Percentiles rank a stretch among this genome's conserved stretches.
phyloP scores from a whole-genome alignment of 2,888 invertebrate genomes.

The Drosophila trichaetosa region DNA sequence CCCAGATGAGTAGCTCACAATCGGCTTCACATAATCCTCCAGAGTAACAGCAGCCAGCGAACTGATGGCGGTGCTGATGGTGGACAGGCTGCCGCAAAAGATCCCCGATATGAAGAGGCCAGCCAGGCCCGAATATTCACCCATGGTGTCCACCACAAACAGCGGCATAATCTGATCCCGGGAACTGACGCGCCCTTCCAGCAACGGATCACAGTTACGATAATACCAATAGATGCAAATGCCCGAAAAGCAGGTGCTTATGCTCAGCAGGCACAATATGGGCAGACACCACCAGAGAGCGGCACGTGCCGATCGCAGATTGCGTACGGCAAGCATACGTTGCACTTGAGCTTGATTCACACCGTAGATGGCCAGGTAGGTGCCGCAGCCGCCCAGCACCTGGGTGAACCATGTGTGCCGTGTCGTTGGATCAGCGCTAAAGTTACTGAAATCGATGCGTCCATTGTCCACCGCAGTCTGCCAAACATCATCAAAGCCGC shows the following conservation, averaged over 20 bases:
- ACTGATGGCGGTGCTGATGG: slow-evolving; percentile 95
- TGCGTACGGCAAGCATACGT: slow-evolving; percentile 89
- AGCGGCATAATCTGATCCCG: slow-evolving; percentile 92
- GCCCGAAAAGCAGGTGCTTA: slow-evolving; percentile 91
- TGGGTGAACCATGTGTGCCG: slow-evolving; percentile 94
- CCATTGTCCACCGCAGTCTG: slow-evolving; percentile 88
- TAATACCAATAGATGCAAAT: slow-evolving; percentile 94
- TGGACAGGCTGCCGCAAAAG: slow-evolving; percentile 95
- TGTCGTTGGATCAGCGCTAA: slow-evolving; percentile 91
- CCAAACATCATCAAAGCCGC: slow-evolving; percentile 90
- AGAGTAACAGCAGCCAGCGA: slow-evolving; percentile 95
- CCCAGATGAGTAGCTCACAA: slow-evolving; percentile 82
- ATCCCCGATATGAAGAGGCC: slow-evolving; percentile 96
- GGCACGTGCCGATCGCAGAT: slow-evolving; percentile 89
- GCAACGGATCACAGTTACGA: slow-evolving; percentile 91
- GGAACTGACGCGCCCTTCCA: slow-evolving; percentile 87
- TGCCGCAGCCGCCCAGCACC: slow-evolving; percentile 91
- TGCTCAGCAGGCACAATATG: slow-evolving; percentile 90
- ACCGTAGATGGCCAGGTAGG: slow-evolving; percentile 92
- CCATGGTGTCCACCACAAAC: slow-evolving; percentile 91
- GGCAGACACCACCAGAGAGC: slow-evolving; percentile 94
- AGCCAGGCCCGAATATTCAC: slow-evolving; percentile 90
- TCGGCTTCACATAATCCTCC: slow-evolving; percentile 92
- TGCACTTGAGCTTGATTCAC: slow-evolving; percentile 95
- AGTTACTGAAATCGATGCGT: slow-evolving; percentile 89